phyloP scores from a whole-genome alignment of 2,113 vertebrate genomes.

The Otis tarda region DNA sequence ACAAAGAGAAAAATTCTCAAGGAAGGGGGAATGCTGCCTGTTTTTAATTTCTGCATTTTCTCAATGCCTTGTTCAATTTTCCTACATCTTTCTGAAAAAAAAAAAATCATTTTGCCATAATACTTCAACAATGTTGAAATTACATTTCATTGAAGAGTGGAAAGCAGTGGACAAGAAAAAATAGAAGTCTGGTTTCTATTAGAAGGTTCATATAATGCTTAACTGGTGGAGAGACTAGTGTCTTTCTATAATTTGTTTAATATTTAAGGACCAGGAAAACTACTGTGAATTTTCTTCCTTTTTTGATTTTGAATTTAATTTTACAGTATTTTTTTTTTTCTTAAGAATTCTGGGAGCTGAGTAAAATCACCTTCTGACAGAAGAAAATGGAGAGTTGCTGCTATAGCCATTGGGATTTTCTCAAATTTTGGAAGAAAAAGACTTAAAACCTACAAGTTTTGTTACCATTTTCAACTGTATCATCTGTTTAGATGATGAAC shows the following conservation, averaged over 20 bases:
- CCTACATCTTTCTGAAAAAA: background rate
- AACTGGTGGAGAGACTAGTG: background rate
- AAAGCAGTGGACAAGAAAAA: background rate
- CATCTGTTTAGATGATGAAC: constrained; percentile 35
- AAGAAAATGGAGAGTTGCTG: background rate
- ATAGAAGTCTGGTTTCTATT: background rate
- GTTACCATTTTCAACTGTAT: background rate
- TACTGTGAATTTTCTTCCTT: background rate
- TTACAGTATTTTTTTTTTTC: background rate
- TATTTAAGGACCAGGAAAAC: background rate
- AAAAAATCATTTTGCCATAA: background rate
- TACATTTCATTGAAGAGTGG: background rate
- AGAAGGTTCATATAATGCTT: background rate
- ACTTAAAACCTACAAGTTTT: background rate
- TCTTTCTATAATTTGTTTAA: background rate
- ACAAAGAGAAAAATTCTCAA: background rate
- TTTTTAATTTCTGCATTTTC: background rate
- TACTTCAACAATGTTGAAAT: background rate
- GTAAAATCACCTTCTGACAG: background rate
- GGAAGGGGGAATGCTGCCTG: background rate
- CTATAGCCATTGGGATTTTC: background rate
- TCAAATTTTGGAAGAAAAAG: background rate
- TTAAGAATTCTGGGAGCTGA: background rate
- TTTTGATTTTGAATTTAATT: background rate
- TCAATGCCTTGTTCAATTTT: background rate